Evolutionary conservation across 2,797 vertebrate genomes (phyloP).

Genomic region (Diglossa cyanea): DNA sequence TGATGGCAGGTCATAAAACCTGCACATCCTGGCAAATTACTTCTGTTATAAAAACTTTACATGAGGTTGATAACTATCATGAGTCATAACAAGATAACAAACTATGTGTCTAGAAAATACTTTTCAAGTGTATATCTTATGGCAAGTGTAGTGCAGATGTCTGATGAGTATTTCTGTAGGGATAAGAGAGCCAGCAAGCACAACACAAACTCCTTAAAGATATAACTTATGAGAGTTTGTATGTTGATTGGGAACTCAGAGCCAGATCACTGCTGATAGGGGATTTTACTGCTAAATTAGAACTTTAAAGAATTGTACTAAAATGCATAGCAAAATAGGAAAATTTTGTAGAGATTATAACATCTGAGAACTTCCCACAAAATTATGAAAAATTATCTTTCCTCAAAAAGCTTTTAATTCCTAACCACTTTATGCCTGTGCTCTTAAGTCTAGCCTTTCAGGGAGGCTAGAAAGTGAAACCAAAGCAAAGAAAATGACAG

Average conservation of each 20-base stretch:
- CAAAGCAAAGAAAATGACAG: background rate
- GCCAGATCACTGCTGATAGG: background rate
- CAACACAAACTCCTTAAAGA: background rate
- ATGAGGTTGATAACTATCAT: background rate
- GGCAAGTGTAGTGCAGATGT: background rate
- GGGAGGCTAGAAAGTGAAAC: background rate
- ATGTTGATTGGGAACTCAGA: background rate
- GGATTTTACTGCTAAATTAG: background rate
- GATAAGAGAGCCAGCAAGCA: background rate
- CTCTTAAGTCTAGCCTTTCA: background rate
- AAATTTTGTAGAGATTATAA: background rate
- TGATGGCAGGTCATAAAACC: background rate
- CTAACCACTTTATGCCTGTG: background rate
- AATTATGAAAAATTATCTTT: background rate
- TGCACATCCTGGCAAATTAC: background rate
- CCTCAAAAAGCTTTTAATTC: background rate
- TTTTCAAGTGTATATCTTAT: background rate
- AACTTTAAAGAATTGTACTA: background rate
- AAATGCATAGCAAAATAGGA: background rate
- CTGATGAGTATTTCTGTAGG: background rate
- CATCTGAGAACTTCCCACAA: background rate
- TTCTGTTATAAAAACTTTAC: background rate
- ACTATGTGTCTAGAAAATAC: background rate
- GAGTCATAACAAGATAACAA: background rate
- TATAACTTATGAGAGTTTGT: background rate